phyloP scores from a whole-genome alignment of 2,888 invertebrate species.

The Serrognathus titanus region DNA sequence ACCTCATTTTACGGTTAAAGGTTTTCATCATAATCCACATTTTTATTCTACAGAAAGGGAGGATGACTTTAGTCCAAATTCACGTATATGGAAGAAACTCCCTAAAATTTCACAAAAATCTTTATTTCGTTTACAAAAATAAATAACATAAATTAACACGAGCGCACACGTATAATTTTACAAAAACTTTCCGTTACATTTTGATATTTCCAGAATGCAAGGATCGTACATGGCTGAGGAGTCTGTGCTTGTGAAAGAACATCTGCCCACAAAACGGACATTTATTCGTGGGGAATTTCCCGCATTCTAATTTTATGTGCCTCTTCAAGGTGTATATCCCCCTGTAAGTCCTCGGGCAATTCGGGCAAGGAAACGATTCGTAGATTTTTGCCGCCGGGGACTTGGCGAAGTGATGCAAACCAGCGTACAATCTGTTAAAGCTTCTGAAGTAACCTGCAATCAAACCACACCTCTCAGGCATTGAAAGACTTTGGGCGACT shows the following conservation, averaged over 20 bases:
- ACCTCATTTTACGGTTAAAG: too few relatives aligned
- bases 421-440: background rate
- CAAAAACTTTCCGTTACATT: too few relatives aligned
- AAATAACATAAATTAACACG: too few relatives aligned
- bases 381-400: background rate
- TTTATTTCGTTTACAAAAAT: too few relatives aligned
- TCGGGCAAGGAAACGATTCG: conserved; percentile 18
- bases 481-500: too few relatives aligned
- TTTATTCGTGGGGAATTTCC: conserved; percentile 25
- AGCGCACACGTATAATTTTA: too few relatives aligned
- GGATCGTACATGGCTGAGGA: conserved; percentile 21
- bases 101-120: too few relatives aligned
- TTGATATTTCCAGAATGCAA: conserved; percentile 20
- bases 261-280: conserved; percentile 23
- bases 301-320: conserved; percentile 45
- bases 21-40: too few relatives aligned
- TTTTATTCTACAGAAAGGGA: too few relatives aligned
- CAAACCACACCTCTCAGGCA: background rate
- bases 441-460: background rate
- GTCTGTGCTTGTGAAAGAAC: conserved; percentile 24
- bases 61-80: too few relatives aligned
- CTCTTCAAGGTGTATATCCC: conserved; percentile 25
- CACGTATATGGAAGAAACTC: too few relatives aligned
- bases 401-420: background rate
- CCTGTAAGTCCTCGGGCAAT: conserved; percentile 23